Conservation (phyloP, 2,888 invertebrate species). For the Patella pellucida region DNA sequence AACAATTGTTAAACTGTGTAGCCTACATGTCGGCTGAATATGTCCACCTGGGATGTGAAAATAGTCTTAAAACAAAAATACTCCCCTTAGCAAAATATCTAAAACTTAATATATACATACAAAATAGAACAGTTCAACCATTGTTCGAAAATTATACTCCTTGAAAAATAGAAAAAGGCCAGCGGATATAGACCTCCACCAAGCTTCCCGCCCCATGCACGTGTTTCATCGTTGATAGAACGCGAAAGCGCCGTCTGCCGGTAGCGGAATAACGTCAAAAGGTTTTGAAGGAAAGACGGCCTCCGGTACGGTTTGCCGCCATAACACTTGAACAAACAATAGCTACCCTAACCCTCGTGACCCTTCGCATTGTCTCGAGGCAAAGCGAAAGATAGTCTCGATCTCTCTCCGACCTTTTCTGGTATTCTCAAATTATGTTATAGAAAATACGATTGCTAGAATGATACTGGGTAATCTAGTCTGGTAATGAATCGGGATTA, state of each 20-base stretch:
- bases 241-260: neutral
- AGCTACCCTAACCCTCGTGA: slow-evolving; percentile 20
- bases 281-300: slow-evolving; percentile 14
- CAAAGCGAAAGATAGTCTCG: slow-evolving; percentile 1
- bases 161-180: slow-evolving; percentile 2
- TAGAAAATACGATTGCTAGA: neutral
- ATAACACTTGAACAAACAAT: slow-evolving; percentile 28
- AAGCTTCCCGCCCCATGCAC: slow-evolving; percentile 7
- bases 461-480: slow-evolving; percentile 79
- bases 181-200: slow-evolving; percentile 6
- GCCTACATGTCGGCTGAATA: too few species aligned
- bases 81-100: too few species aligned
- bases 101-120: too few species aligned
- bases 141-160: neutral
- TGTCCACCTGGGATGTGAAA: too few species aligned
- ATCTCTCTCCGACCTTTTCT: too few species aligned
- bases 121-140: too few species aligned
- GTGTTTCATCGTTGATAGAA: neutral
- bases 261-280: neutral
- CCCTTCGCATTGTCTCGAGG: slow-evolving; percentile 21
- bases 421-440: too few species aligned
- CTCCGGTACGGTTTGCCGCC: slow-evolving; percentile 22
- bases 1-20: too few species aligned
- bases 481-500: slow-evolving; percentile 32
- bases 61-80: too few species aligned